Conservation (phyloP, 2,113 vertebrate species). For the Carettochelys insculpta region DNA sequence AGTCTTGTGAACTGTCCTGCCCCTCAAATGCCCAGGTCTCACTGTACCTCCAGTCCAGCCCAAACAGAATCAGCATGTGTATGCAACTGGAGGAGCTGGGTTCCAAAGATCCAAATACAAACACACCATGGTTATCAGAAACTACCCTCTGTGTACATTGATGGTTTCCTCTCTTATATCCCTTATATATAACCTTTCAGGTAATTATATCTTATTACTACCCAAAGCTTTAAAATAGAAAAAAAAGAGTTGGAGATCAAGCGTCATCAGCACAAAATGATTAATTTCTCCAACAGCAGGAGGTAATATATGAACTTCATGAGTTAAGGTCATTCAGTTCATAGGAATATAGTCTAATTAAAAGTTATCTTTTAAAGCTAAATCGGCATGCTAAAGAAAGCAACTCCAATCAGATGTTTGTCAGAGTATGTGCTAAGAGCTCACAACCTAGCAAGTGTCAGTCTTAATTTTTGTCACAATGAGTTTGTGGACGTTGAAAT, state of each 20-base stretch:
- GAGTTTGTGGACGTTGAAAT: neutral
- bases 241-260: neutral
- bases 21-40: neutral
- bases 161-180: neutral
- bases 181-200: neutral
- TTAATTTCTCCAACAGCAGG: neutral
- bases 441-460: neutral
- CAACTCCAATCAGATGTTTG: neutral
- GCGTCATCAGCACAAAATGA: neutral
- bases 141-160: neutral
- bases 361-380: neutral
- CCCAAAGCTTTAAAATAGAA: neutral
- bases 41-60: neutral
- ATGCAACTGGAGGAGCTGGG: neutral
- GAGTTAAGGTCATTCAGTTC: neutral
- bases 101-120: neutral
- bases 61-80: neutral
- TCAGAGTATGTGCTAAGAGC: neutral
- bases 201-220: neutral
- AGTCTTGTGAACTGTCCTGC: neutral
- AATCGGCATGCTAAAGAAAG: neutral
- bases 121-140: neutral
- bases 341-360: neutral
- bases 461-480: neutral
- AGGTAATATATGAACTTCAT: neutral